Evolutionary conservation across 2,797 vertebrate species (phyloP).

Genomic region (Phoxinus dragarum): DNA sequence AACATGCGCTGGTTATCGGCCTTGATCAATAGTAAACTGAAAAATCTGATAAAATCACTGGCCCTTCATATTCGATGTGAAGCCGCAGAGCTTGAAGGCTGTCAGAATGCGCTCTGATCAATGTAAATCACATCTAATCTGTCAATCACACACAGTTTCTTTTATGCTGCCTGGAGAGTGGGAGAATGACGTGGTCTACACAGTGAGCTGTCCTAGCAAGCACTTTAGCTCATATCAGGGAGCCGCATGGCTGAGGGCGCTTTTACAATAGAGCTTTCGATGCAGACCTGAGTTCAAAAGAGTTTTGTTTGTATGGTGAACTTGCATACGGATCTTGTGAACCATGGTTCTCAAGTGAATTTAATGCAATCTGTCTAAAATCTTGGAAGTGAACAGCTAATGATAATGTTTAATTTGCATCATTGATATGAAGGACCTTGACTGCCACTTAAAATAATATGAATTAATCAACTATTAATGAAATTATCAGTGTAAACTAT

Average conservation of each 20-base stretch:
- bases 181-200: background rate
- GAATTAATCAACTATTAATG: background rate
- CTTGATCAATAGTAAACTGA: constrained; percentile 29
- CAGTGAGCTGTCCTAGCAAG: background rate
- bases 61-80: background rate
- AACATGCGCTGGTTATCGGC: constrained; percentile 8
- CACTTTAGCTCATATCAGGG: constrained; percentile 8
- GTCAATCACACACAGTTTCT: background rate
- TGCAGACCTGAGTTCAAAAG: background rate
- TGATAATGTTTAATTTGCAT: background rate
- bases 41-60: constrained; percentile 3
- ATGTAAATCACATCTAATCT: constrained; percentile 26
- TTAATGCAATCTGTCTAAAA: background rate
- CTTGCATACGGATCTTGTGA: background rate
- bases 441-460: background rate
- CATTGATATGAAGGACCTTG: background rate
- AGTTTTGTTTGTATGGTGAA: background rate
- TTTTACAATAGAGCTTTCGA: constrained; percentile 13
- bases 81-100: background rate
- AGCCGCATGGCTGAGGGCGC: background rate
- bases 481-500: too few relatives aligned
- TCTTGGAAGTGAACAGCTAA: background rate
- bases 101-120: constrained; percentile 14
- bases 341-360: background rate
- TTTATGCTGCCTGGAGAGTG: background rate